Evolutionary conservation across 2,888 invertebrate genomes (phyloP), one percentile per base, ranked within the genome.

Genomic region (Crepidodera aurea): DNA sequence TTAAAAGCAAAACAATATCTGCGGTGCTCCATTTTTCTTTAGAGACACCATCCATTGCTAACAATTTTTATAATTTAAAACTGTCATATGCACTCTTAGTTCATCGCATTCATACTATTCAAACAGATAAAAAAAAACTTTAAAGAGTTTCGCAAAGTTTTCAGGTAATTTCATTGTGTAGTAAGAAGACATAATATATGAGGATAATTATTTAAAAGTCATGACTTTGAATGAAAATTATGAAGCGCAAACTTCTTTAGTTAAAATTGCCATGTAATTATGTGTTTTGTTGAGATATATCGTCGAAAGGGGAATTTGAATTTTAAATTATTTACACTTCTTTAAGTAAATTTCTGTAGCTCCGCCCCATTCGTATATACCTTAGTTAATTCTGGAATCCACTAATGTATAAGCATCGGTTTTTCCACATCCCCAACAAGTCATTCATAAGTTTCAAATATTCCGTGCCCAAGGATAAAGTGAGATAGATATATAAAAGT

Each of bases 71-170:
- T 67, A 70, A 70, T 70, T 66, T 69, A 65, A 68, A 70, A 69
- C 69, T 70, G 72, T 69, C 72, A 70, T 69, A 65, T 56, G 57
- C 71, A 72, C 69, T 66, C 67, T 65, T 55, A 63, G 54, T 64
- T 64, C 67, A 69, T 65, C 66, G 69, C 69, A 70, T 71, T 70
- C 72, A 69, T 65, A 66, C 64, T 46, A 54, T 56, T 61, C 61
- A 44, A 44, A 19, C 34, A 40, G 37, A 37, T 51, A 34, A 67
- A 67, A 68, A 71, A 66, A 69, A 66, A 60, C 66, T 63, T 53
- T 25, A 19, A 60, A 60, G 64, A 67, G 66, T 70, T 69, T 54
- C 46, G 25, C 16, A 59, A 60, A 67, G 65, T 70, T 65, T 46
- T 46, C 61, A 56, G 67, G 66, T 71, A 69, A 68, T 68, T 68